These are phyloP conservation scores for Nixonia krombeini DNA, from an alignment of 1,140 invertebrate species.

Conservation along the genomic window DNA sequence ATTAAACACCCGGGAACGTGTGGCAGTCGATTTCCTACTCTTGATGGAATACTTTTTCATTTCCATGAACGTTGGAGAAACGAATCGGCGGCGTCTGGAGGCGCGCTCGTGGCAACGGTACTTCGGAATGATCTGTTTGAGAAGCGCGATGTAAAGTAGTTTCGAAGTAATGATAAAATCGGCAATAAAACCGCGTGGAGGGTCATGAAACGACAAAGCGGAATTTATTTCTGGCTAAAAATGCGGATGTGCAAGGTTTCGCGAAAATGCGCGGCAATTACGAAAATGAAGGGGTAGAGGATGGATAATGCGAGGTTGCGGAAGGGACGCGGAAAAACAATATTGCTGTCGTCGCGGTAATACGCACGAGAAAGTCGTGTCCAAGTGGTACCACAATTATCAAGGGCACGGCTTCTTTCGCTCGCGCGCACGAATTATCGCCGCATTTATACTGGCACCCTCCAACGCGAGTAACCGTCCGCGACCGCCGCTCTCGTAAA, in stretches of 20 bases:
- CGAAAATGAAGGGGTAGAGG: constrained; percentile 23
- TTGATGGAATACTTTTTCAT: no score
- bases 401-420: background rate
- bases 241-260: constrained; percentile 48
- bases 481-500: no score
- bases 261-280: constrained; percentile 41
- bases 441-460: constrained; percentile 11
- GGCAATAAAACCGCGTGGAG: constrained; percentile 31
- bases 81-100: background rate
- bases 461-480: no score
- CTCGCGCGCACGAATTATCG: constrained; percentile 17
- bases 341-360: constrained; percentile 20
- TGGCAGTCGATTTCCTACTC: no score
- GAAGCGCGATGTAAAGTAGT: constrained; percentile 29
- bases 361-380: background rate
- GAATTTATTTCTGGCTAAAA: constrained; percentile 37
- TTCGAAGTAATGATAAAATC: constrained; percentile 33
- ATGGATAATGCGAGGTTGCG: constrained; percentile 27
- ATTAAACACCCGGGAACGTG: no score
- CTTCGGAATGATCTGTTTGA: constrained; percentile 19
- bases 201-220: constrained; percentile 25
- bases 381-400: no score
- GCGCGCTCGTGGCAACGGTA: constrained; percentile 16
- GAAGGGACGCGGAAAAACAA: constrained; percentile 41
- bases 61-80: background rate